A percentile compares a stretch with the other conserved stretches of the same genome.
These are phyloP conservation scores for Chrysogorgia sp. DNA, from an alignment of 92 coral and sea anemone genomes.

Conservation along the genomic window DNA sequence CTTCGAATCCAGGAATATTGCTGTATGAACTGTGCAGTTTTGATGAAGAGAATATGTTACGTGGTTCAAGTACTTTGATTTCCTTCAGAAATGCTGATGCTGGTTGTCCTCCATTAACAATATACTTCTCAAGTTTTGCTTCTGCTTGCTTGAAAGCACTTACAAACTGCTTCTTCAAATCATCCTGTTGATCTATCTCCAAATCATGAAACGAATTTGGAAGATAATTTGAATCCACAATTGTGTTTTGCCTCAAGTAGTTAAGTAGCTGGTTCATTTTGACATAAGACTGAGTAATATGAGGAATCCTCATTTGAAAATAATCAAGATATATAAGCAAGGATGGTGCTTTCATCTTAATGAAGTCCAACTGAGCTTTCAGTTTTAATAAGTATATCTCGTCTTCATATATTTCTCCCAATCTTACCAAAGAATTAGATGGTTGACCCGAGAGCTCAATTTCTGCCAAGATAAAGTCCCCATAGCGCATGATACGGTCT, in stretches of 20 bases:
- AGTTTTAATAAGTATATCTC: slow-evolving; percentile 55
- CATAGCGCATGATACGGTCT: too few relatives aligned
- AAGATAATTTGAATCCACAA: slow-evolving; percentile 34
- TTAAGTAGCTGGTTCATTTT: slow-evolving; percentile 41
- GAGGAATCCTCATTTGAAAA: too few relatives aligned
- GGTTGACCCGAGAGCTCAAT: slow-evolving; percentile 41
- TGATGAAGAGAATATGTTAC: slow-evolving; percentile 16
- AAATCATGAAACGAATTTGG: slow-evolving; percentile 17
- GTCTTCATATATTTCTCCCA: slow-evolving; percentile 62
- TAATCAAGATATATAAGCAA: too few relatives aligned
- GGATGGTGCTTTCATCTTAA: too few relatives aligned
- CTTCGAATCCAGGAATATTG: slow-evolving; percentile 54
- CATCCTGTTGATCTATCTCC: slow-evolving; percentile 17
- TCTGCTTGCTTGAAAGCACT: slow-evolving; percentile 50
- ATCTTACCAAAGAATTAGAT: slow-evolving; percentile 53
- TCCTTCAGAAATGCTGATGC: slow-evolving; percentile 52
- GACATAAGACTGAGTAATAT: slow-evolving; percentile 41
- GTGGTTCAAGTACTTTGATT: slow-evolving; percentile 59
- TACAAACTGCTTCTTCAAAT: slow-evolving; percentile 17
- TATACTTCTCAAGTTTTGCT: slow-evolving; percentile 52
- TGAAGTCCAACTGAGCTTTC: slow-evolving; percentile 44
- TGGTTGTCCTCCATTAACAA: slow-evolving; percentile 64
- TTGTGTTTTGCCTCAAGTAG: slow-evolving; percentile 28
- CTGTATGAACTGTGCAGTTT: slow-evolving; percentile 25
- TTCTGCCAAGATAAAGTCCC: slow-evolving; percentile 37